A percentile compares a stretch with the other conserved stretches of the same genome.
Evolutionary conservation across 1,140 invertebrate species (phyloP).

Genomic region (Paracyclopina nana): DNA sequence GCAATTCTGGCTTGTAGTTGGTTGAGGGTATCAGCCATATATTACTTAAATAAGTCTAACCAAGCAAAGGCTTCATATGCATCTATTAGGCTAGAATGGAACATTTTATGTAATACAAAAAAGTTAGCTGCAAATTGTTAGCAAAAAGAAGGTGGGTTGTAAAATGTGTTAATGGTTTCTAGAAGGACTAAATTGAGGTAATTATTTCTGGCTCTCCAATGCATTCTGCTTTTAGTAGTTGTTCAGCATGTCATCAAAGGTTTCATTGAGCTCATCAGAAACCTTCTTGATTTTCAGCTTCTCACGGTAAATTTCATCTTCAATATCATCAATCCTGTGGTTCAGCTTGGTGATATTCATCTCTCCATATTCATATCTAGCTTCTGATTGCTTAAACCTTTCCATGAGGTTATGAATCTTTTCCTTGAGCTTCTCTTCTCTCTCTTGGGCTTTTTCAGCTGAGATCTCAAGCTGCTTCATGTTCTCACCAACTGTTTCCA

Average conservation of each 20-base stretch:
- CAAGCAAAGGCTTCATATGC: too few species aligned
- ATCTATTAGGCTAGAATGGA: too few species aligned
- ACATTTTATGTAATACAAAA: too few species aligned
- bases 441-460: slow-evolving; percentile 11
- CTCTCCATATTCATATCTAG: slow-evolving; percentile 16
- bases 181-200: too few species aligned
- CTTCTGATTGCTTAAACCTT: slow-evolving; percentile 9
- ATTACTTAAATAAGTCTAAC: too few species aligned
- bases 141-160: too few species aligned
- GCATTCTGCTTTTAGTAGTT: too few species aligned
- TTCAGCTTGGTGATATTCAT: slow-evolving; percentile 17
- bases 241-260: slow-evolving; percentile 9
- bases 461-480: slow-evolving; percentile 15
- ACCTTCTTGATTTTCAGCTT: slow-evolving; percentile 12
- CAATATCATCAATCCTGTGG: slow-evolving; percentile 14
- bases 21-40: too few species aligned
- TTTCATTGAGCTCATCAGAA: slow-evolving; percentile 1
- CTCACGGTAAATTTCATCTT: slow-evolving; percentile 16
- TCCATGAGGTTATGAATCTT: slow-evolving; percentile 13
- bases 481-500: slow-evolving; percentile 16
- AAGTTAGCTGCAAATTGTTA: too few species aligned
- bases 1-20: neutral
- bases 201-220: too few species aligned
- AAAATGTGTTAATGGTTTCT: too few species aligned
- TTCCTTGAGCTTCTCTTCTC: slow-evolving; percentile 14